Conservation (phyloP, 2,888 invertebrate genomes). For the Nebria brevicollis region DNA sequence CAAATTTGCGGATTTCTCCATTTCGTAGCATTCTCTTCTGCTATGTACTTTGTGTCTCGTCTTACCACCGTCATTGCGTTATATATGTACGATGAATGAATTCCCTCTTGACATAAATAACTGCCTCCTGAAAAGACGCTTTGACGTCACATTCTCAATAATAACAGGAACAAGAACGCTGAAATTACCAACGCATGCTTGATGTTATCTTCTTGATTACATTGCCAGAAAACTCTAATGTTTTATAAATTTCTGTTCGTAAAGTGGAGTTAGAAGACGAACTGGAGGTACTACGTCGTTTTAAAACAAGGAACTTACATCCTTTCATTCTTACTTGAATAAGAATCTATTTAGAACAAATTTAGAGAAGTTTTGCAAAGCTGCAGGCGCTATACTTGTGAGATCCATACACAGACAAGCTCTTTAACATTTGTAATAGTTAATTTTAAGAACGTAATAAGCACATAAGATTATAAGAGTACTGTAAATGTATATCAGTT, state of each 20-base stretch:
- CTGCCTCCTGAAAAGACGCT: neutral
- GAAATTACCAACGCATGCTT: neutral
- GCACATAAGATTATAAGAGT: too few species aligned
- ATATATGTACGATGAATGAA: neutral
- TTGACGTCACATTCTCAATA: neutral
- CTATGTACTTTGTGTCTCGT: neutral
- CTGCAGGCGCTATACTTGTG: neutral
- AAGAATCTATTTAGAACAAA: too few species aligned
- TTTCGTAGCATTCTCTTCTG: neutral
- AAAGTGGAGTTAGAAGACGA: neutral
- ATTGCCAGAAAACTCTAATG: neutral
- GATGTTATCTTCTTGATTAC: neutral
- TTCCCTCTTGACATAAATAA: constrained; percentile 1
- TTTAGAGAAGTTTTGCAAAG: neutral
- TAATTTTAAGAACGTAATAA: too few species aligned
- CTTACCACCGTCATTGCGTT: neutral
- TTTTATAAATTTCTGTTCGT: neutral
- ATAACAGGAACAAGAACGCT: neutral
- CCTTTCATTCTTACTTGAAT: neutral
- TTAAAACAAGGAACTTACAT: neutral
- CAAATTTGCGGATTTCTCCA: neutral
- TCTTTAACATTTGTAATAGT: too few species aligned
- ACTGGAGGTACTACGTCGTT: neutral
- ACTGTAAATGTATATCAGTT: too few species aligned
- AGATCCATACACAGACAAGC: too few species aligned